Conservation (phyloP, 2,113 vertebrate genomes). For the Recurvirostra avosetta region DNA sequence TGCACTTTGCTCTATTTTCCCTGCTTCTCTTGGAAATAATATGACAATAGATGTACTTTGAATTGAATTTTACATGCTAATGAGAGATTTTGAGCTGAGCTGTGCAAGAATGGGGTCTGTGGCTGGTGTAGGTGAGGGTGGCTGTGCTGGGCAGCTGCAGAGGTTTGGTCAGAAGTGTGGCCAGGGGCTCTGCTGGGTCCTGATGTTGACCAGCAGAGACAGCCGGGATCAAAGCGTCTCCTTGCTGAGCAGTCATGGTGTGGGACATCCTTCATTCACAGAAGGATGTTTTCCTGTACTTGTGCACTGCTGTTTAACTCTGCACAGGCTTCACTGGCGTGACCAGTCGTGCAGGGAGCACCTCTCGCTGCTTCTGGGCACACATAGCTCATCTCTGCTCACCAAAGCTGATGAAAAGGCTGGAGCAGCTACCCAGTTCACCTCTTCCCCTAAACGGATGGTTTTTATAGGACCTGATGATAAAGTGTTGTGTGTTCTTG, state of each 20-base stretch:
- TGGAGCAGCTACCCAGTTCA: not conserved
- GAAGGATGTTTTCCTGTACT: not conserved
- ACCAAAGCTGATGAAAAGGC: not conserved
- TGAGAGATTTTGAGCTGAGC: not conserved
- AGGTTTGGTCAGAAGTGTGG: not conserved
- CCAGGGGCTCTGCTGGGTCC: not conserved
- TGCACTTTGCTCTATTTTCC: not conserved
- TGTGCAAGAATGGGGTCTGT: accelerated
- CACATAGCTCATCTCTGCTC: too few relatives aligned
- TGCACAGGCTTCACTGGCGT: not conserved
- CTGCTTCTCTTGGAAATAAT: not conserved
- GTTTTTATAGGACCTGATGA: not conserved
- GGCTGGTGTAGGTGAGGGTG: not conserved
- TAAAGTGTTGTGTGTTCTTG: not conserved
- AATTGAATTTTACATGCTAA: not conserved
- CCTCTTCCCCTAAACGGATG: not conserved
- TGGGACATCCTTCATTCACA: not conserved
- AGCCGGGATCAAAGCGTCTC: not conserved
- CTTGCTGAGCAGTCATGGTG: accelerated
- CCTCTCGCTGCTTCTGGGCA: not conserved
- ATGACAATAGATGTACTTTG: not conserved
- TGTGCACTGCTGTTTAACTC: not conserved
- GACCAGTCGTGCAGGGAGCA: not conserved
- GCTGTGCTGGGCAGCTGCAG: not conserved
- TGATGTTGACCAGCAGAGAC: not conserved